Evolutionary conservation across 2,888 invertebrate genomes (phyloP).

Genomic region (Caradrina kadenii): DNA sequence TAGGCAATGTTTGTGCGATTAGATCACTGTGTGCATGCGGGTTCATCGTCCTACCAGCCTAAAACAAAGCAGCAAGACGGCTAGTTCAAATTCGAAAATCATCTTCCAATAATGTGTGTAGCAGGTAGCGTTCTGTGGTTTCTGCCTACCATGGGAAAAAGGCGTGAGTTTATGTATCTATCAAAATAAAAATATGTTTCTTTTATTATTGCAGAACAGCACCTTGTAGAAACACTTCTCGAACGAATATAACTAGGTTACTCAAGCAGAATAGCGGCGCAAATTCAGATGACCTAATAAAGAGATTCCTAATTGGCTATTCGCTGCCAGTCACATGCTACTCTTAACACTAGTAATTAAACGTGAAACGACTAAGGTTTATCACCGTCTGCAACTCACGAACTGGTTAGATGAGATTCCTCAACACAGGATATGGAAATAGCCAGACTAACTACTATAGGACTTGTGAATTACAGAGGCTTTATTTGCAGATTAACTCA

Average conservation of each 20-base stretch:
- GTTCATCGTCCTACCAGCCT: too few species aligned
- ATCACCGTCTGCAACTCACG: background rate
- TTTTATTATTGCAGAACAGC: too few species aligned
- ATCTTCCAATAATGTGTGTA: too few species aligned
- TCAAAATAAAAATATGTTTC: too few species aligned
- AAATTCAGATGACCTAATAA: conserved; percentile 7
- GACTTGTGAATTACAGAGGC: background rate
- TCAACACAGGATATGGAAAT: background rate
- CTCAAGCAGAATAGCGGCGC: conserved; percentile 1
- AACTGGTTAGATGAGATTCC: background rate
- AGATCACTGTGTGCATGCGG: too few species aligned
- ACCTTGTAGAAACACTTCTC: background rate
- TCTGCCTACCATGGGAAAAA: too few species aligned
- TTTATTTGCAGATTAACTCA: conserved; percentile 9
- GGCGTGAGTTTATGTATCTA: too few species aligned
- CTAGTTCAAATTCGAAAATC: too few species aligned
- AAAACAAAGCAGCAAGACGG: too few species aligned
- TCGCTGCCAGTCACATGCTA: background rate
- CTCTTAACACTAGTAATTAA: conserved; percentile 5
- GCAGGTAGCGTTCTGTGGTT: too few species aligned
- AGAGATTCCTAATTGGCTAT: conserved; percentile 9
- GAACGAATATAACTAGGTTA: conserved; percentile 5
- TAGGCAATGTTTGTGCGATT: too few species aligned
- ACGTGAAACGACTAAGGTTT: background rate
- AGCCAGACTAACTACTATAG: background rate